phyloP scores from a whole-genome alignment of 1,140 invertebrate genomes.

The Bombus fervidus region DNA sequence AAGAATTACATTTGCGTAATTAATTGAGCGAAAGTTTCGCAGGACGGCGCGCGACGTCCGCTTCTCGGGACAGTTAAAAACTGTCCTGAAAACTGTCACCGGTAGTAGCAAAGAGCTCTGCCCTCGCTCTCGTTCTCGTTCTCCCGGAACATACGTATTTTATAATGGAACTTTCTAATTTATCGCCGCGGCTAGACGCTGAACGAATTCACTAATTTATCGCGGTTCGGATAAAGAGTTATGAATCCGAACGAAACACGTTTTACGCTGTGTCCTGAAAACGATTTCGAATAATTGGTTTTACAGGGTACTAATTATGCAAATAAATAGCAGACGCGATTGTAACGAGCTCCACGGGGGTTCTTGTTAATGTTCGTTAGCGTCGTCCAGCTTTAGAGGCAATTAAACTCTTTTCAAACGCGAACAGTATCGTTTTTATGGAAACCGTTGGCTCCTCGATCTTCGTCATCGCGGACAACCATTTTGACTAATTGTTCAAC shows the following conservation, averaged over 20 bases:
- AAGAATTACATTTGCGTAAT: conserved; percentile 48
- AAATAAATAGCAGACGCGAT: conserved; percentile 23
- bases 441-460: neutral
- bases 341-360: neutral
- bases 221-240: conserved; percentile 20
- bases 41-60: neutral
- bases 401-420: neutral
- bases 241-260: conserved; percentile 12
- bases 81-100: conserved; percentile 8
- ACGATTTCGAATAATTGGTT: conserved; percentile 40
- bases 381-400: neutral
- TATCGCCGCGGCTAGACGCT: conserved; percentile 6
- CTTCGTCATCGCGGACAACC: neutral
- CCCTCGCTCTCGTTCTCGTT: no score
- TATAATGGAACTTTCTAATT: conserved; percentile 45
- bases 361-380: neutral
- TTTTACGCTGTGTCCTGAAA: neutral
- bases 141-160: conserved; percentile 20
- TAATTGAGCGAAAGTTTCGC: conserved; percentile 46
- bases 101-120: neutral
- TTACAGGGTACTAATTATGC: conserved; percentile 29
- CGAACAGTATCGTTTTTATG: neutral
- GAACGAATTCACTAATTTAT: conserved; percentile 27
- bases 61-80: conserved; percentile 30
- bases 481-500: neutral